Percentiles rank a stretch among this genome's conserved stretches.
Evolutionary conservation across 2,797 vertebrate species (phyloP).

Genomic region (Coreius guichenoti): DNA sequence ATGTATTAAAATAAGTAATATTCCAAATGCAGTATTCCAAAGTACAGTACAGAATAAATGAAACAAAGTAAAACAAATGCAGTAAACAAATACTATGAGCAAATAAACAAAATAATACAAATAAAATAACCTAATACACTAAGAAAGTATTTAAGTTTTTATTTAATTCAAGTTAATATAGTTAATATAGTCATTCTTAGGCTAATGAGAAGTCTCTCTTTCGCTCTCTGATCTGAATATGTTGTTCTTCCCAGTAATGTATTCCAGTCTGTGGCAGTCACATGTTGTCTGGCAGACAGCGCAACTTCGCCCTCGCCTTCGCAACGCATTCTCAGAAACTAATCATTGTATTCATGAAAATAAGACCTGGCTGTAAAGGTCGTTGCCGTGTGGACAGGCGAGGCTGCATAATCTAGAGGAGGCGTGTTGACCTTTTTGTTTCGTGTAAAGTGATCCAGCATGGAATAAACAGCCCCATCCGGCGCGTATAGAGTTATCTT

Average conservation of each 20-base stretch:
- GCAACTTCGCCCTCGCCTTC: not conserved
- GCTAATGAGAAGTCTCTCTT: not conserved
- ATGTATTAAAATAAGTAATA: not conserved
- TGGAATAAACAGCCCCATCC: not conserved
- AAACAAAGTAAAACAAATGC: not conserved
- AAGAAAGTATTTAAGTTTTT: not conserved
- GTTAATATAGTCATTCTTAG: not conserved
- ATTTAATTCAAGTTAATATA: not conserved
- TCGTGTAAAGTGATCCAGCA: conserved; percentile 53
- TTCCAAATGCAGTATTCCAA: not conserved
- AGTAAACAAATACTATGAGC: not conserved
- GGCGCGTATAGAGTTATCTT: conserved; percentile 30
- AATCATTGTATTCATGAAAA: conserved; percentile 46
- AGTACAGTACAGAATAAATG: not conserved
- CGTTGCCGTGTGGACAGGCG: conserved; percentile 30
- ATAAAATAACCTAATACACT: not conserved
- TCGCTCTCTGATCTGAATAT: not conserved
- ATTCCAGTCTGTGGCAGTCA: conserved; percentile 1
- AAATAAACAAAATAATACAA: not conserved
- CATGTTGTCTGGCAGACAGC: conserved; percentile 6
- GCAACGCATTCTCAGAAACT: conserved; percentile 3
- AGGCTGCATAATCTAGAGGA: conserved; percentile 41
- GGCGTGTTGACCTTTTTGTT: conserved; percentile 56
- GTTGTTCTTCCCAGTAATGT: too few relatives aligned
- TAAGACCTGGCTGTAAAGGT: conserved; percentile 42